These are phyloP conservation scores for Xyrauchen texanus DNA, from an alignment of 2,113 vertebrate species.

Conservation along the genomic window DNA sequence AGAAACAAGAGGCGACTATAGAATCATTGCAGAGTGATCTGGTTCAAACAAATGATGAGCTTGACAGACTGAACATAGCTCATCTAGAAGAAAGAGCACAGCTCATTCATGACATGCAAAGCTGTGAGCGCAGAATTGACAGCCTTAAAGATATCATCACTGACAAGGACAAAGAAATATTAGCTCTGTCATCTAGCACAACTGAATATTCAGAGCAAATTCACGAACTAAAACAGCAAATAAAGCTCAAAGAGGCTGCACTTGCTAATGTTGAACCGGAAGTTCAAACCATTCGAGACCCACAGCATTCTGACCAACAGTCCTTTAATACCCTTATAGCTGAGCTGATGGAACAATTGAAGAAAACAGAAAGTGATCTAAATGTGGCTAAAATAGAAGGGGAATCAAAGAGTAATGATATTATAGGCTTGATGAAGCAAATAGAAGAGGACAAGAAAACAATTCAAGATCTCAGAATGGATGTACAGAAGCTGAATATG, in stretches of 20 bases:
- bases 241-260: conserved; percentile 79
- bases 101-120: conserved; percentile 86
- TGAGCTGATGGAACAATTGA: conserved; percentile 72
- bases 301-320: conserved; percentile 78
- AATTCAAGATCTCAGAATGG: conserved; percentile 74
- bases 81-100: conserved; percentile 86
- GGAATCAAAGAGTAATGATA: conserved; percentile 72
- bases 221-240: conserved; percentile 72
- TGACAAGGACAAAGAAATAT: conserved; percentile 84
- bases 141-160: conserved; percentile 77
- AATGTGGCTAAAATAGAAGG: conserved; percentile 64
- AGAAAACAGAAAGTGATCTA: conserved; percentile 70
- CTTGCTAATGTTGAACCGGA: conserved; percentile 78
- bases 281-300: conserved; percentile 71
- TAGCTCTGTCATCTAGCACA: conserved; percentile 70
- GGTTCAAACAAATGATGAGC: conserved; percentile 86
- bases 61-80: conserved; percentile 82
- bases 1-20: conserved; percentile 78
- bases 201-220: conserved; percentile 82
- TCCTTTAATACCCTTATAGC: conserved; percentile 72
- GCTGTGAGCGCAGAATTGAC: conserved; percentile 87
- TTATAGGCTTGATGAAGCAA: conserved; percentile 74
- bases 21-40: conserved; percentile 80
- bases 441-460: conserved; percentile 68
- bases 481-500: conserved; percentile 71